Evolutionary conservation across 2,797 vertebrate species (phyloP).

Genomic region (Alca torda): DNA sequence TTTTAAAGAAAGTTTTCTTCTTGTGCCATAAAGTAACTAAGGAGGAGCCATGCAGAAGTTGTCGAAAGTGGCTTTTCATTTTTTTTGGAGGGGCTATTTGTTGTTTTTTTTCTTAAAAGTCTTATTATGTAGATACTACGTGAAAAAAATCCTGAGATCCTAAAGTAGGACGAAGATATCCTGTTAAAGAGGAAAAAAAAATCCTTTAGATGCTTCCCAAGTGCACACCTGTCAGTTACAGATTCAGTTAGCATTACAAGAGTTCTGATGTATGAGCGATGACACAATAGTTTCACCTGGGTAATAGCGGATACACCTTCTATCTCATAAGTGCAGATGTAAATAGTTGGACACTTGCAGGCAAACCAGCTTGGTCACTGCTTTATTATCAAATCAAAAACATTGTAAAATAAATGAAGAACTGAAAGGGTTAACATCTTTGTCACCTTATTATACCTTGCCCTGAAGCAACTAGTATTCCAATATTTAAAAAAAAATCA

Average conservation of each 20-base stretch:
- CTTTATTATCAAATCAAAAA: slow-evolving; percentile 57
- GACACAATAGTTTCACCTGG: neutral
- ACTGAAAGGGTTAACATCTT: slow-evolving; percentile 65
- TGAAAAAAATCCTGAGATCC: neutral
- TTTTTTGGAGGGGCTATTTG: neutral
- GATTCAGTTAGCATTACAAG: neutral
- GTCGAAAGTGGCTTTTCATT: neutral
- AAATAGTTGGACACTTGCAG: neutral
- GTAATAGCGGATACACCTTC: neutral
- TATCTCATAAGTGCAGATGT: neutral
- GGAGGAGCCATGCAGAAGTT: neutral
- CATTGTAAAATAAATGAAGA: slow-evolving; percentile 62
- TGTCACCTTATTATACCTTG: slow-evolving; percentile 78
- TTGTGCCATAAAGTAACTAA: neutral
- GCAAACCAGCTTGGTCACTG: neutral
- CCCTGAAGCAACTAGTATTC: slow-evolving; percentile 50
- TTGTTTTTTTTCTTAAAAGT: neutral
- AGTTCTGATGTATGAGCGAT: neutral
- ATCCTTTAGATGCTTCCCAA: neutral
- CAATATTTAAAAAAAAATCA: slow-evolving; percentile 27
- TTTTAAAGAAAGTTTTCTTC: neutral
- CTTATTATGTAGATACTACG: neutral
- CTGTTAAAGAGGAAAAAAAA: neutral
- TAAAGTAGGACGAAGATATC: neutral
- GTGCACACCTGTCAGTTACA: neutral